Percentiles rank a stretch among this genome's conserved stretches.
phyloP scores from a whole-genome alignment of 2,113 vertebrate genomes.

The Myrmecobius fasciatus region DNA sequence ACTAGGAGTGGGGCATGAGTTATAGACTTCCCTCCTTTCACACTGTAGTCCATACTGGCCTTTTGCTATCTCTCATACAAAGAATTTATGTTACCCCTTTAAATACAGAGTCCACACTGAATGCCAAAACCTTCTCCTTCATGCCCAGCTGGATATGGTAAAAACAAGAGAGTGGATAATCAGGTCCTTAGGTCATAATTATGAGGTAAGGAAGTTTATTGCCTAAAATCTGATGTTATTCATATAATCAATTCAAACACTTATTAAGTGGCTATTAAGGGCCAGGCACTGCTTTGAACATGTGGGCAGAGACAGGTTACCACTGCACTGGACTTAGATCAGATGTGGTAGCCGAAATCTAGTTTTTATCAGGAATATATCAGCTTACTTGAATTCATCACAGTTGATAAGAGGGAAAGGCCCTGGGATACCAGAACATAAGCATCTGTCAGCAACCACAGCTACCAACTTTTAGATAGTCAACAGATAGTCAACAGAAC shows the following conservation, averaged over 20 bases:
- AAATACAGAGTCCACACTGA: not conserved
- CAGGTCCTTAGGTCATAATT: not conserved
- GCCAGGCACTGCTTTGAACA: not conserved
- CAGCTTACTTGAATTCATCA: not conserved
- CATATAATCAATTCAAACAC: not conserved
- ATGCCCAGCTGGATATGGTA: not conserved
- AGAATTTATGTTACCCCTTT: not conserved
- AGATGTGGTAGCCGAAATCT: not conserved
- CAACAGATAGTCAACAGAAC: not conserved
- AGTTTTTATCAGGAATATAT: not conserved
- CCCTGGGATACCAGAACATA: not conserved
- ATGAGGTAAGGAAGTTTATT: not conserved
- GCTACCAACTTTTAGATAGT: not conserved
- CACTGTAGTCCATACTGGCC: not conserved
- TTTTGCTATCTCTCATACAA: not conserved
- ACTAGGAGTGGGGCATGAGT: not conserved
- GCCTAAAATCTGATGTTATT: not conserved
- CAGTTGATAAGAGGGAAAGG: not conserved
- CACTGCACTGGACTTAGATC: not conserved
- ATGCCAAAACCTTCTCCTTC: not conserved
- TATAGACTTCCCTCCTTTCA: not conserved
- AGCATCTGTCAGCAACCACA: not conserved
- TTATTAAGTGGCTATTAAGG: not conserved
- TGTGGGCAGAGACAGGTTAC: not conserved
- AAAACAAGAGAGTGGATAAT: not conserved